Evolutionary conservation across 1,140 invertebrate species (phyloP).

Genomic region (Tetramorium simillimum): DNA sequence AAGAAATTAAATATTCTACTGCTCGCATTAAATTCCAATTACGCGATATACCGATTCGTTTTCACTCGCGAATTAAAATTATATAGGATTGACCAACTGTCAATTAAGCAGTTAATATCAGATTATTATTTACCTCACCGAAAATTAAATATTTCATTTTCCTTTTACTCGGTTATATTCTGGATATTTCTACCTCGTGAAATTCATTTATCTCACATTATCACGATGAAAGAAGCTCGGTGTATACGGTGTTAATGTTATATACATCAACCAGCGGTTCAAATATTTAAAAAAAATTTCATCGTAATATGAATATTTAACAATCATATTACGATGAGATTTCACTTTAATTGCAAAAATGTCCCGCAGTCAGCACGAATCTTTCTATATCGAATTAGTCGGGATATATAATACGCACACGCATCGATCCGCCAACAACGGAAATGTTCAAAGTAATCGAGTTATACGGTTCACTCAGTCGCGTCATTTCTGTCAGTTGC

Average conservation of each 20-base stretch:
- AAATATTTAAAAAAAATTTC: not conserved
- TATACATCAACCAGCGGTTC: not conserved
- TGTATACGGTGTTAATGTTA: not conserved
- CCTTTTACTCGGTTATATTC: not conserved
- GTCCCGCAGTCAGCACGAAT: not conserved
- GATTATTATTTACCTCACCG: not conserved
- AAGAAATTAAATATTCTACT: not conserved
- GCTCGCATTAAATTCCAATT: conserved; percentile 5
- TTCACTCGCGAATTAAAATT: not conserved
- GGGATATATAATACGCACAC: not conserved
- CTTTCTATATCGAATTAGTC: not conserved
- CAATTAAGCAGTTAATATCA: not conserved
- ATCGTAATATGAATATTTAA: not conserved
- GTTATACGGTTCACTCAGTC: not conserved
- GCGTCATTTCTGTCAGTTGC: not conserved
- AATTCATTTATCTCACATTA: not conserved
- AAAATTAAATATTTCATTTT: not conserved
- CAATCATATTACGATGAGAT: conserved; percentile 7
- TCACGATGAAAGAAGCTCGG: not conserved
- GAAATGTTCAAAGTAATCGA: not conserved
- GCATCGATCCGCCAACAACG: not conserved
- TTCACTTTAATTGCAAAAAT: not conserved
- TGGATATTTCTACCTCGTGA: not conserved
- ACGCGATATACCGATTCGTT: not conserved
- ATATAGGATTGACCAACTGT: not conserved